Conservation (phyloP, 1,140 invertebrate genomes). For the Drosophila kohkoa region DNA sequence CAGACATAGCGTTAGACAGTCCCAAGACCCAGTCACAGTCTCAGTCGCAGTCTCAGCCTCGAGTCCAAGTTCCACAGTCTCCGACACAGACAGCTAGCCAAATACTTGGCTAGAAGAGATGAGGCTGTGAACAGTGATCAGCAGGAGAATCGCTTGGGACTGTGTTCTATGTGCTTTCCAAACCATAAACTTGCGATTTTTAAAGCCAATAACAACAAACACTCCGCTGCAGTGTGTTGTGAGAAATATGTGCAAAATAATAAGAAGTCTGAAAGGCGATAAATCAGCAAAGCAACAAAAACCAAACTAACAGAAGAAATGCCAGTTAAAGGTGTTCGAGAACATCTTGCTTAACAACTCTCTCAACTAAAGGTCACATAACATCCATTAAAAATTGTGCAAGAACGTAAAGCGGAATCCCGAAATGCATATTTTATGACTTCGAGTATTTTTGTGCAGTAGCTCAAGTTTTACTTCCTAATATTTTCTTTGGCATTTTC, state of each 20-base stretch:
- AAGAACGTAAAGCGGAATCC: constrained; percentile 14
- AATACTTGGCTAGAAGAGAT: constrained; percentile 15
- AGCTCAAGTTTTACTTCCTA: neutral
- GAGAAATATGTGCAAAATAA: constrained; percentile 38
- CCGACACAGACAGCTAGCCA: neutral
- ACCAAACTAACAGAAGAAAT: neutral
- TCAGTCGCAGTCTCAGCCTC: neutral
- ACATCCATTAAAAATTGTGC: constrained; percentile 14
- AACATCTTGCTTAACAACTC: constrained; percentile 25
- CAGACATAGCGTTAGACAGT: constrained; percentile 10
- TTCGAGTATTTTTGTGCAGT: constrained; percentile 6
- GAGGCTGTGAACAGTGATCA: constrained; percentile 9
- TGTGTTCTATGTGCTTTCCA: neutral
- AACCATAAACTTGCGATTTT: constrained; percentile 28
- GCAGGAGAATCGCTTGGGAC: constrained; percentile 3
- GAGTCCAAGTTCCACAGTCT: neutral
- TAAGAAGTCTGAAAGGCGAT: constrained; percentile 29
- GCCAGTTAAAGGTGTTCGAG: constrained; percentile 28
- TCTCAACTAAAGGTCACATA: constrained; percentile 7
- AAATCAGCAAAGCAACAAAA: neutral
- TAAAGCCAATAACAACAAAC: constrained; percentile 38
- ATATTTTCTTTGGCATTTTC: neutral
- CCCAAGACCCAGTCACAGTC: constrained; percentile 5
- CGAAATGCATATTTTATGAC: constrained; percentile 36
- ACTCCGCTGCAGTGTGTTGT: neutral